Percentiles rank a stretch among this genome's conserved stretches.
Conservation (phyloP, 1,140 invertebrate species). For the Brachionus angularis region DNA sequence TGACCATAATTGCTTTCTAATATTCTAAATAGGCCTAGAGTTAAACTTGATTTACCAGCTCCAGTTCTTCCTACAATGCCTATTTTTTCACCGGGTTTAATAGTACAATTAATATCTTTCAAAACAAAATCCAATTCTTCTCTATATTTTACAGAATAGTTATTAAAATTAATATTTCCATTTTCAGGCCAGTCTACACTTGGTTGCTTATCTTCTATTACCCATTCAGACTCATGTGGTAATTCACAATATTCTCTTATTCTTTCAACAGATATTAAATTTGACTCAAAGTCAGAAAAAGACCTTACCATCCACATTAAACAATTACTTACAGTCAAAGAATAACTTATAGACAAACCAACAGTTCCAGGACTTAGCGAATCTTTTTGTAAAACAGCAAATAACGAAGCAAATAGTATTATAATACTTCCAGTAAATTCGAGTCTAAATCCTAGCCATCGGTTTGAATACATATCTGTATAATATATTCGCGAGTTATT, state of each 20-base stretch:
- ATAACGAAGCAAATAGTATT: constrained; percentile 9
- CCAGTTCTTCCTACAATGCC: constrained; percentile 79
- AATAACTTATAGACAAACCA: constrained; percentile 62
- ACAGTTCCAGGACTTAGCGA: constrained; percentile 54
- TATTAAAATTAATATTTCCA: constrained; percentile 62
- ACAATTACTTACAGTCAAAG: constrained; percentile 51
- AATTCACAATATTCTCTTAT: constrained; percentile 92
- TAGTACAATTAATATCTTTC: constrained; percentile 48
- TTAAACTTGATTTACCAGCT: constrained; percentile 82
- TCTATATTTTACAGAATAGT: constrained; percentile 51
- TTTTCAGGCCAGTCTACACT: constrained; percentile 61
- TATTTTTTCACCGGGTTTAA: constrained; percentile 59
- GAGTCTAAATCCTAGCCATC: constrained; percentile 27
- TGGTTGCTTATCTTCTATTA: constrained; percentile 50
- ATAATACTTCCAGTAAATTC: constrained; percentile 22
- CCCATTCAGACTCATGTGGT: constrained; percentile 55
- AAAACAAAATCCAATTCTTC: constrained; percentile 51
- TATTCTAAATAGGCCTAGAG: constrained; percentile 60
- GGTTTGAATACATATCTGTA: not conserved
- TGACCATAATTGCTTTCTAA: constrained; percentile 58
- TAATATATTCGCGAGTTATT: constrained; percentile 4
- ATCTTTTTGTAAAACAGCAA: constrained; percentile 26
- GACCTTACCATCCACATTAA: constrained; percentile 92
- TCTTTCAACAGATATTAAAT: constrained; percentile 93
- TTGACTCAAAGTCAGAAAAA: constrained; percentile 92